phyloP scores from a whole-genome alignment of 2,888 invertebrate genomes.

The Cataglyphis albicans region DNA sequence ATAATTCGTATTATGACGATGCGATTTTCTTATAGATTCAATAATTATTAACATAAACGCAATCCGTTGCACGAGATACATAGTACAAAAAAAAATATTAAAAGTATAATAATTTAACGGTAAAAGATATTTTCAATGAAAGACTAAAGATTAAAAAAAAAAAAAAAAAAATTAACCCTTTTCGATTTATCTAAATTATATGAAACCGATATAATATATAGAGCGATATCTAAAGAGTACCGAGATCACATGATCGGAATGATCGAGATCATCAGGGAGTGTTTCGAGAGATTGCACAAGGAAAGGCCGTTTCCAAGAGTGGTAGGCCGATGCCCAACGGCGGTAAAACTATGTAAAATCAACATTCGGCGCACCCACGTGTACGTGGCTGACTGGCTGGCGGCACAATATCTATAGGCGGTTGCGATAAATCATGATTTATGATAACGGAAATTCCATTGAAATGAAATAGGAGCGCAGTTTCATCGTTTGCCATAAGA shows the following conservation, averaged over 20 bases:
- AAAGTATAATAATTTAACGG: neutral
- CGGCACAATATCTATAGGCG: slow-evolving; percentile 64
- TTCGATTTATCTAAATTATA: neutral
- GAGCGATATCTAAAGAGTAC: neutral
- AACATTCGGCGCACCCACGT: slow-evolving; percentile 34
- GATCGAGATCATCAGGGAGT: neutral
- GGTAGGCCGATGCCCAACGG: neutral
- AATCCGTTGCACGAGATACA: slow-evolving; percentile 11
- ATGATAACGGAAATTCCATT: slow-evolving; percentile 76
- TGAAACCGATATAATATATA: neutral
- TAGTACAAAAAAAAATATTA: too few relatives aligned
- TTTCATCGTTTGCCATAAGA: slow-evolving; percentile 72
- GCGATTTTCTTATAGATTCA: neutral
- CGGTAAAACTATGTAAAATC: slow-evolving; percentile 46
- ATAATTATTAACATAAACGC: slow-evolving; percentile 37
- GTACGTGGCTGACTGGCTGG: slow-evolving; percentile 22
- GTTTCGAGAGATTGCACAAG: slow-evolving; percentile 8
- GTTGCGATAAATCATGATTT: slow-evolving; percentile 75
- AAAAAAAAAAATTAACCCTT: neutral
- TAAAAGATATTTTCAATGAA: neutral
- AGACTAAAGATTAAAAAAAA: neutral
- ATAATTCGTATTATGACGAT: slow-evolving; percentile 37
- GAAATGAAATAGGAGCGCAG: slow-evolving; percentile 76
- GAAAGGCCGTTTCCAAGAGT: slow-evolving; percentile 31
- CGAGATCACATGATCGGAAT: neutral